Conservation (phyloP, 2,113 vertebrate species). For the Sinocyclocheilus rhinocerous region DNA sequence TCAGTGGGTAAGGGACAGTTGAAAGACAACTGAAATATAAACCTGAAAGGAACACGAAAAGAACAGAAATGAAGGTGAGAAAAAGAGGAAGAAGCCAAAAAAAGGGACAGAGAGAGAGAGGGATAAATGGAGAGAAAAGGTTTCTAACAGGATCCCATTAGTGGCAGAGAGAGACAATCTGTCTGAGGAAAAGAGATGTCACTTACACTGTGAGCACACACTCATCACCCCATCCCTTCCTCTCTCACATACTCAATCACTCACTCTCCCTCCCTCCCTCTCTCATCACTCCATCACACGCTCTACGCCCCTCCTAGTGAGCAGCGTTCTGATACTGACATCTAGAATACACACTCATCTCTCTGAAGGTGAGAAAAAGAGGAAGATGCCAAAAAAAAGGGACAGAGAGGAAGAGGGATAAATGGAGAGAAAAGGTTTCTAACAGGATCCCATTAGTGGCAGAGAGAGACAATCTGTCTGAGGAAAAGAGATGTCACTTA, state of each 20-base stretch:
- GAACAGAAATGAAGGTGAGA: slow-evolving; percentile 2
- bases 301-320: slow-evolving; percentile 19
- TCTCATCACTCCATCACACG: slow-evolving; percentile 62
- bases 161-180: slow-evolving; percentile 72
- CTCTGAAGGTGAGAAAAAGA: too few relatives aligned
- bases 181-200: slow-evolving; percentile 78
- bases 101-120: not conserved
- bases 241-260: slow-evolving; percentile 62
- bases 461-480: slow-evolving; percentile 77
- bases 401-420: slow-evolving; percentile 13
- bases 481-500: slow-evolving; percentile 78
- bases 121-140: slow-evolving; percentile 56
- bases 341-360: slow-evolving; percentile 56
- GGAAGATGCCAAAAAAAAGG: not conserved
- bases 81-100: slow-evolving; percentile 1
- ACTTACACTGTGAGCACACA: slow-evolving; percentile 75
- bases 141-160: slow-evolving; percentile 71
- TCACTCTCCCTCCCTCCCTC: slow-evolving; percentile 21
- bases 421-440: slow-evolving; percentile 59
- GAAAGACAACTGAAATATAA: slow-evolving; percentile 60
- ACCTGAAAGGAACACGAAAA: slow-evolving; percentile 55
- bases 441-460: slow-evolving; percentile 70
- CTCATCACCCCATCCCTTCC: slow-evolving; percentile 71
- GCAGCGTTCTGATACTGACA: slow-evolving; percentile 50
- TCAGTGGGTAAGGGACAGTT: slow-evolving; percentile 51